Evolutionary conservation across 2,113 vertebrate genomes (phyloP).

Genomic region (Helogale parvula): DNA sequence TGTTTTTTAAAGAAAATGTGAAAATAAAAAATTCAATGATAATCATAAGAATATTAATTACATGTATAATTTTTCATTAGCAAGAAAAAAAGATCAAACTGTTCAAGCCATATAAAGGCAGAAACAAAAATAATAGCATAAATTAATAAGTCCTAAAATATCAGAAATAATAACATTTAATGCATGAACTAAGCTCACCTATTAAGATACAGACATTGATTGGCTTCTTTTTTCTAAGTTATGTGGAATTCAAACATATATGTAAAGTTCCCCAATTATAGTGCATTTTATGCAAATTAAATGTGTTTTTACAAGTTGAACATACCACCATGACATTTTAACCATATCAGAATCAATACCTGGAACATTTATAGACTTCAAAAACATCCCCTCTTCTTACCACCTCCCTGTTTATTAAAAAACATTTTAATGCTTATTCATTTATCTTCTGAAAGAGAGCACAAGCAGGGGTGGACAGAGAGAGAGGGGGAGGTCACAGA

Average conservation of each 20-base stretch:
- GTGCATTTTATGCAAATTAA: background rate
- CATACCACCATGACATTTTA: background rate
- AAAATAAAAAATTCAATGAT: background rate
- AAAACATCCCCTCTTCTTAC: background rate
- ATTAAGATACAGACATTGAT: background rate
- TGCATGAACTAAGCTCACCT: background rate
- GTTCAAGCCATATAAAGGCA: background rate
- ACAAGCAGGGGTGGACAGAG: no score
- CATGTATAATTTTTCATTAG: background rate
- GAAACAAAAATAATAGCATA: background rate
- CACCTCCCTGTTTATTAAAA: no score
- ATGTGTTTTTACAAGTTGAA: background rate
- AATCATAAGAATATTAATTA: background rate
- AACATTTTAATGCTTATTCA: no score
- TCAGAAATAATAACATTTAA: background rate
- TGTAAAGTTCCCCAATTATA: background rate
- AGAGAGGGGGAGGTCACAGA: no score
- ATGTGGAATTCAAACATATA: background rate
- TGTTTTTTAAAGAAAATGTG: background rate
- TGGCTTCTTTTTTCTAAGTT: background rate
- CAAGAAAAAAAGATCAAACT: background rate
- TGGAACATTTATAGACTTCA: background rate
- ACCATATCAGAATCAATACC: background rate
- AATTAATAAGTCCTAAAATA: background rate
- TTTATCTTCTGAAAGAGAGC: no score